Evolutionary conservation across 1,140 invertebrate species (phyloP), one percentile per base, ranked within the genome.

Genomic region (Phortica variegata): DNA sequence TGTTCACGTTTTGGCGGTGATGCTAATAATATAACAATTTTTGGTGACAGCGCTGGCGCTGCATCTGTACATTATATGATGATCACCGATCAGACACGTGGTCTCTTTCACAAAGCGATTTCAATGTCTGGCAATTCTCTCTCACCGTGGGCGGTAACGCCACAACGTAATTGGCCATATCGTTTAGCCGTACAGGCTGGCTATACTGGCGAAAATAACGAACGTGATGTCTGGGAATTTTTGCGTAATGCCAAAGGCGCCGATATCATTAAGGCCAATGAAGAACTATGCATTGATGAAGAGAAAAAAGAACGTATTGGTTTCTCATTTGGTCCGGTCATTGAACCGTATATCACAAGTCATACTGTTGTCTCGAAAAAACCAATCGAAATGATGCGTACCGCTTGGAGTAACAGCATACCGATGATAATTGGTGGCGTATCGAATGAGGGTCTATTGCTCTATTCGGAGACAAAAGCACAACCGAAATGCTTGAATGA

Each of bases 241-340:
- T 41, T 84, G 3, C 55, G 56, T 44, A 78, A 69, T 3, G 90
- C 89, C 10, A 83, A 87, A 51, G 81, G 79, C 38, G 81, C 86
- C 2, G 88, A 87, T 3, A 83, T 78, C 10, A 80, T 81, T 42
- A 75, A 70, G 17, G 72, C 72, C 7, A 71, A 71, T 9, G 55
- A 61, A 16, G 56, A 73, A 6, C 42, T 75, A 2, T 66, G 60
- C 47, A 69, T 61, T 13, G 68, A 76, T 39, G 71, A 61, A 13
- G 66, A 71, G 49, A 71, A 68, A 40, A 58, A 61, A 34, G 61
- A 71, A 36, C 59, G 68, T 10, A 68, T 75, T 7, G 61, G 68
- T 8, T 71, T 70, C 41, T 61, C 74, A 8, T 76, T 76, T 43
- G 73, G 71, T 0, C 77, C 77, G 15, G 75, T 77, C 0, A 63